Base-by-base conservation (phyloP, 2,113 vertebrate species). In the Neolamprologus caudopunctatus region DNA sequence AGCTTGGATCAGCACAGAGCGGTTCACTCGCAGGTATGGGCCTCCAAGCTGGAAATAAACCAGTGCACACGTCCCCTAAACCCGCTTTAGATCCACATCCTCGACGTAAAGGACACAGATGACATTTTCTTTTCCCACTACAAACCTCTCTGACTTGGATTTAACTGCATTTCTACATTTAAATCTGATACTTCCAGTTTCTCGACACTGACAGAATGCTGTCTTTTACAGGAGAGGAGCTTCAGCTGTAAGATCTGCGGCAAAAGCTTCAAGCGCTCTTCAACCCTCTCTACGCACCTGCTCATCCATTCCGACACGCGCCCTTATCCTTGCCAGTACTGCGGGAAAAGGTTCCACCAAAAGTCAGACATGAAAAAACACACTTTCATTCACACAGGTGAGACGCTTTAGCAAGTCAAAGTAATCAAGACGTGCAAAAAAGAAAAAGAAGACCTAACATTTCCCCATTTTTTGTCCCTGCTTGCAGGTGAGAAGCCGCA, bases 341-440 rank as follows among this genome's bases (percentile, higher is more conserved):
- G 99, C 84, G 99, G 99, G 88, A 99, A 99, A 95, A 96, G 99
- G 84, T 99, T 99, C 95, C 98, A 99, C 92, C 98, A 99, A 93
- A 99, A 99, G 95, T 99, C 98, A 10, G 98, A 99, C 95, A 99
- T 99, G 99, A 99, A 99, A 93, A 99, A 99, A 78, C 99, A 99
- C 94, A 99, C 99, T 21, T 99, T 99, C 90, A 99, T 99, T 90
- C 99, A 99, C 94, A 99, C 99, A 89, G 99, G 99, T 99, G 83
- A 94, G 88, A 47, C 5, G 9, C 6, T 5, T 14, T 12, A 78
- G 28, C 16, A 78, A 51, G 26, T 31, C 17, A 51, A 78, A 14
- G 3, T 17, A 14, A 24, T 3, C 4, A 7, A 53, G 37, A 53
- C n/a, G 13, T 9, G 14, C 3, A 5, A 78, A 19, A 31, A 31